Percentiles rank a stretch among this genome's conserved stretches.
phyloP scores from a whole-genome alignment of 2,113 vertebrate species.

The Perca schrenkii region DNA sequence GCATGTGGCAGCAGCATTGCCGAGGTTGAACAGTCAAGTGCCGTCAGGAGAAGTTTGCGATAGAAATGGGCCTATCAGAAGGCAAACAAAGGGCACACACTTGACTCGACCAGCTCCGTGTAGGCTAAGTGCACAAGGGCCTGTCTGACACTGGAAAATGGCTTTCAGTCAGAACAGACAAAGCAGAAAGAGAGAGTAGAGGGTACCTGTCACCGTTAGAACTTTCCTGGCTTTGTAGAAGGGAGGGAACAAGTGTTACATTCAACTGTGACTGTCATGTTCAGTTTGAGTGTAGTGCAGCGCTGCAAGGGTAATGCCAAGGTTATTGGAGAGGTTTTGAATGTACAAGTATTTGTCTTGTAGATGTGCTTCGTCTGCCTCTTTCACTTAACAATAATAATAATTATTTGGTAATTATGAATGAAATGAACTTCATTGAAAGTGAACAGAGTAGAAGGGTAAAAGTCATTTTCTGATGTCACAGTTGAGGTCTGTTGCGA shows the following conservation, averaged over 20 bases:
- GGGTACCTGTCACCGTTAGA: constrained; percentile 65
- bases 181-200: constrained; percentile 44
- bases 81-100: constrained; percentile 79
- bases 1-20: constrained; percentile 74
- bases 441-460: background rate
- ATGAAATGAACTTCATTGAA: background rate
- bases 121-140: constrained; percentile 65
- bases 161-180: constrained; percentile 65
- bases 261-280: constrained; percentile 48
- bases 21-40: constrained; percentile 82
- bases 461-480: constrained; percentile 24
- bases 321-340: constrained; percentile 31
- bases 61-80: constrained; percentile 75
- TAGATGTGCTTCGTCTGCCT: background rate
- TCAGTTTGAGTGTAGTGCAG: constrained; percentile 24
- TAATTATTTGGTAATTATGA: no score
- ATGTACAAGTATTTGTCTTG: constrained; percentile 3
- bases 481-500: background rate
- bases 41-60: constrained; percentile 79
- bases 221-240: constrained; percentile 38
- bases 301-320: constrained; percentile 32
- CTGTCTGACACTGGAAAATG: constrained; percentile 68
- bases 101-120: constrained; percentile 68
- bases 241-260: constrained; percentile 5
- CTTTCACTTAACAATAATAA: background rate